A percentile compares a stretch with the other conserved stretches of the same genome.
These are phyloP conservation scores for Patella vulgata DNA, from an alignment of 1,140 invertebrate species.

Conservation along the genomic window DNA sequence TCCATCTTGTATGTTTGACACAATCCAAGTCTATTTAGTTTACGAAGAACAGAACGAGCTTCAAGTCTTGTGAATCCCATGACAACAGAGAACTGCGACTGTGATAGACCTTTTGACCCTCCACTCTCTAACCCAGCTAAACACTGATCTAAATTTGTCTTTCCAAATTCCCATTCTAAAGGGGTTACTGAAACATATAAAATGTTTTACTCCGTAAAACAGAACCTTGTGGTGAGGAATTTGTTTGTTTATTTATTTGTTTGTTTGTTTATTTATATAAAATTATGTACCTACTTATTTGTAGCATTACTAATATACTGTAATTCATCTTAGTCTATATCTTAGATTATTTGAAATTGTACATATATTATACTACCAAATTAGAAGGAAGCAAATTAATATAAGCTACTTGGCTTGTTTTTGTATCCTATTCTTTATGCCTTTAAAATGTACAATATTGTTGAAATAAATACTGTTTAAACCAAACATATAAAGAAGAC, in stretches of 20 bases:
- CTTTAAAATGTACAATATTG: no score
- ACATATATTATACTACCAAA: no score
- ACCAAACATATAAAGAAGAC: no score
- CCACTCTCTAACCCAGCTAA: neutral
- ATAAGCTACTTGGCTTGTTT: no score
- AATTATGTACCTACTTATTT: neutral
- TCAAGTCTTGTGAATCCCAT: constrained; percentile 3
- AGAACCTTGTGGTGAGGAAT: no score
- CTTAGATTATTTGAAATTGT: no score
- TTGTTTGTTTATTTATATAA: neutral
- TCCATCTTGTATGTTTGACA: neutral
- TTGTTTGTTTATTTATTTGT: no score
- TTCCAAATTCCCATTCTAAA: neutral
- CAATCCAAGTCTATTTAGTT: neutral
- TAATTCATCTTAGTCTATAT: constrained; percentile 1
- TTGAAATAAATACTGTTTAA: no score
- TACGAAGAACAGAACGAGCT: neutral
- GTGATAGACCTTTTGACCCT: constrained; percentile 1
- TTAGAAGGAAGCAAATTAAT: no score
- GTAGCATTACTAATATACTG: neutral
- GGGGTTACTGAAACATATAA: neutral
- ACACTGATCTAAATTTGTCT: neutral
- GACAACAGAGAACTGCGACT: neutral
- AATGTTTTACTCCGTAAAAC: neutral
- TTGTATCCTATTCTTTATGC: no score